These are phyloP conservation scores for Loriculus beryllinus DNA, from an alignment of 2,797 vertebrate species.

Conservation along the genomic window DNA sequence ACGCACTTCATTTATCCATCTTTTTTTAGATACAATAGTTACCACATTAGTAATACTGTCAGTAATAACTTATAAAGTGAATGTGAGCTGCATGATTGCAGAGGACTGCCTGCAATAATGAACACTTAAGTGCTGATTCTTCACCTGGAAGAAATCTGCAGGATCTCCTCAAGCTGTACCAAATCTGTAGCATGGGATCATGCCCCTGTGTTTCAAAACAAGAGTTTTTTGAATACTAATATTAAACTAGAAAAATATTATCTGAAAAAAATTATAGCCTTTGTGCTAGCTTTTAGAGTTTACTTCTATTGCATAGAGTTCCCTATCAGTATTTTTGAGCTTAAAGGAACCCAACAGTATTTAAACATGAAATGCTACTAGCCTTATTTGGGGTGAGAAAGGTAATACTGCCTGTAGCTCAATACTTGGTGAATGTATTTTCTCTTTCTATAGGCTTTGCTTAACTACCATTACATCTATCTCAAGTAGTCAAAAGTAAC, in stretches of 20 bases:
- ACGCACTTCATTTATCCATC: not conserved
- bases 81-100: not conserved
- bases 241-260: not conserved
- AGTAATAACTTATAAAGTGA: not conserved
- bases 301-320: not conserved
- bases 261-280: not conserved
- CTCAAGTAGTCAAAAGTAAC: slow-evolving; percentile 55
- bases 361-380: not conserved
- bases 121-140: not conserved
- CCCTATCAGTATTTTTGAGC: not conserved
- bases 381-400: not conserved
- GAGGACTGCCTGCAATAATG: not conserved
- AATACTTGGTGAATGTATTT: not conserved
- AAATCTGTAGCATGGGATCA: not conserved
- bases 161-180: not conserved
- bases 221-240: not conserved
- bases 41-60: not conserved
- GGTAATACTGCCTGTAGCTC: not conserved
- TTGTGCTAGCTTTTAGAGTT: not conserved
- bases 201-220: not conserved
- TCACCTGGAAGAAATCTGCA: slow-evolving; percentile 6
- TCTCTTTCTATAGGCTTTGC: slow-evolving; percentile 33
- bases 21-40: not conserved
- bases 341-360: not conserved
- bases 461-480: slow-evolving; percentile 31